These are phyloP conservation scores for Neotoxoptera formosana DNA, from an alignment of 1,140 invertebrate species.

Conservation along the genomic window DNA sequence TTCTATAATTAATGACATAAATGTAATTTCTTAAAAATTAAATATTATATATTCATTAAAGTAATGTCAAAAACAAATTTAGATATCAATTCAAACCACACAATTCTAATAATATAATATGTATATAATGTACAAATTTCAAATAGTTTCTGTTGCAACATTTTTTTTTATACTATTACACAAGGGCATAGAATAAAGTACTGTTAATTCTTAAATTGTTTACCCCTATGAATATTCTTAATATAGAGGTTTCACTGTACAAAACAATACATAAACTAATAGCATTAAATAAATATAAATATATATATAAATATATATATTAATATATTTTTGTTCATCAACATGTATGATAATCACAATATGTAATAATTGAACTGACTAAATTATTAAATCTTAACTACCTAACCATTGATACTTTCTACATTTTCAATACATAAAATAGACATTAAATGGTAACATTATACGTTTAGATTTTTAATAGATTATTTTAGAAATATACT, in stretches of 20 bases:
- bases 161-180: neutral
- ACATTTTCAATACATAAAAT: neutral
- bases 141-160: neutral
- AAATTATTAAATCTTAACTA: neutral
- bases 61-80: neutral
- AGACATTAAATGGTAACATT: neutral
- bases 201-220: neutral
- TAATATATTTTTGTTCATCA: neutral
- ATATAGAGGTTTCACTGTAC: neutral
- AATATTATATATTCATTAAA: neutral
- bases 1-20: neutral
- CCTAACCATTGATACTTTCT: neutral
- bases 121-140: neutral
- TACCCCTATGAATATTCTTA: neutral
- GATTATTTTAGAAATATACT: neutral
- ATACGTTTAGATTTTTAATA: neutral
- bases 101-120: neutral
- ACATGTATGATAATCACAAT: neutral
- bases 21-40: neutral
- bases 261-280: neutral
- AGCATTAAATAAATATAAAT: neutral
- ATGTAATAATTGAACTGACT: neutral
- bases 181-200: neutral
- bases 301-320: too few species aligned
- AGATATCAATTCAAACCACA: neutral